phyloP scores from a whole-genome alignment of 2,113 vertebrate genomes.

The Pitta sordida region DNA sequence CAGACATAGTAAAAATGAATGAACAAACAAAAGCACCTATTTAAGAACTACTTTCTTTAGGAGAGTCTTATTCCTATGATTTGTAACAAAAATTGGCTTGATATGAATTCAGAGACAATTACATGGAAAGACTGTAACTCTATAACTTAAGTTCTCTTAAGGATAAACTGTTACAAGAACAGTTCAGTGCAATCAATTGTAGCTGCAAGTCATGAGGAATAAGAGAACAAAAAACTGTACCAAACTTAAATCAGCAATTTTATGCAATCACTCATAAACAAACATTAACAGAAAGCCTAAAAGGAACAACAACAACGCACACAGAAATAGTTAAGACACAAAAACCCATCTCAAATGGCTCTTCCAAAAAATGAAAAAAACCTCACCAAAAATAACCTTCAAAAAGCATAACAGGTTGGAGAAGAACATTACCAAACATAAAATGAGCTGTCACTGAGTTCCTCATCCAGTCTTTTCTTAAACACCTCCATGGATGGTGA shows the following conservation, averaged over 20 bases:
- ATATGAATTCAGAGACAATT: neutral
- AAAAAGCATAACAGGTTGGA: neutral
- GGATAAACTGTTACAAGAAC: neutral
- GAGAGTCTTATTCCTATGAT: neutral
- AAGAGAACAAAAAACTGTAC: fast-evolving
- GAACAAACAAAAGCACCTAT: neutral
- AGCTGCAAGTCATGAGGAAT: fast-evolving
- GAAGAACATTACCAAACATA: neutral
- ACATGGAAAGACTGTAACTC: neutral
- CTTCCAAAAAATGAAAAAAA: neutral
- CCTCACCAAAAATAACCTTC: neutral
- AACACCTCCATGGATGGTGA: no score
- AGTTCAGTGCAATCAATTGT: neutral
- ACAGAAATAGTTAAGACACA: neutral
- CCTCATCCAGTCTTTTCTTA: no score
- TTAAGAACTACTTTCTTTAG: neutral
- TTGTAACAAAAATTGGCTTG: neutral
- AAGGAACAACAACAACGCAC: neutral
- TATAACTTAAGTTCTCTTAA: neutral
- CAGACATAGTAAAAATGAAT: neutral
- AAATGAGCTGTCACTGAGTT: no score
- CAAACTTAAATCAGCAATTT: neutral
- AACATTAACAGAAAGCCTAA: neutral
- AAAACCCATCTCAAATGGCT: neutral
- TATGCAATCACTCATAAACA: neutral